These are phyloP conservation scores for Sicus ferrugineus DNA, from an alignment of 2,888 invertebrate genomes.

Conservation along the genomic window DNA sequence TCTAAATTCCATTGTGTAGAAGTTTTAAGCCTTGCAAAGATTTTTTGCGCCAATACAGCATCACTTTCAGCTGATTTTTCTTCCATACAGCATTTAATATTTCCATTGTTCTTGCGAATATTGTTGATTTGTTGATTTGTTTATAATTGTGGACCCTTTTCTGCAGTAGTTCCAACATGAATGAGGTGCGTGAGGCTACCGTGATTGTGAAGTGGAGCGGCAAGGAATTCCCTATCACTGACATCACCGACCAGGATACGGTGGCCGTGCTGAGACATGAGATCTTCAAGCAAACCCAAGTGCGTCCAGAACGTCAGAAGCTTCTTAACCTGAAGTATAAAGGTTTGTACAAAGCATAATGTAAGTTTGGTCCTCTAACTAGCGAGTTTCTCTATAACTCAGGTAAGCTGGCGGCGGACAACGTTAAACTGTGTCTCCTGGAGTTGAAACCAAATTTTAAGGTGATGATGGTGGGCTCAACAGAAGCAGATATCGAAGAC, in stretches of 20 bases:
- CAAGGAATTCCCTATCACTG: conserved; percentile 83
- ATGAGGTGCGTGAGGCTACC: conserved; percentile 55
- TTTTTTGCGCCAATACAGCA: too few species aligned
- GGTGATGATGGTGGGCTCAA: conserved; percentile 96
- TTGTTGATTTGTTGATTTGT: conserved; percentile 20
- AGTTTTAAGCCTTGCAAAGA: too few species aligned
- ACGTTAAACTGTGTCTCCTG: conserved; percentile 76
- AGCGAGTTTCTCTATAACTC: conserved; percentile 20
- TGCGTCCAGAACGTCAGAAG: conserved; percentile 92
- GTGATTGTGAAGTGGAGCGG: conserved; percentile 93
- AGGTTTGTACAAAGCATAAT: conserved; percentile 68
- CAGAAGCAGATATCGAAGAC: conserved; percentile 89
- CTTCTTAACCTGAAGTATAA: conserved; percentile 90
- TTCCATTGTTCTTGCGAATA: not conserved
- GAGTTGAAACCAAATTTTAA: conserved; percentile 88
- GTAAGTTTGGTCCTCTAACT: not conserved
- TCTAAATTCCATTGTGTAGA: too few species aligned
- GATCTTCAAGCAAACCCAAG: conserved; percentile 87
- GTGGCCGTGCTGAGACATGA: conserved; percentile 81
- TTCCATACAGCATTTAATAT: not conserved
- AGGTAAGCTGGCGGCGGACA: conserved; percentile 88
- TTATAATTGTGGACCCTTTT: too few species aligned
- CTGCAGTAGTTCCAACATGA: conserved; percentile 27
- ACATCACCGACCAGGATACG: conserved; percentile 79
- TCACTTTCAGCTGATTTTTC: not conserved